phyloP scores from a whole-genome alignment of 2,113 vertebrate species.

The Aix galericulata region DNA sequence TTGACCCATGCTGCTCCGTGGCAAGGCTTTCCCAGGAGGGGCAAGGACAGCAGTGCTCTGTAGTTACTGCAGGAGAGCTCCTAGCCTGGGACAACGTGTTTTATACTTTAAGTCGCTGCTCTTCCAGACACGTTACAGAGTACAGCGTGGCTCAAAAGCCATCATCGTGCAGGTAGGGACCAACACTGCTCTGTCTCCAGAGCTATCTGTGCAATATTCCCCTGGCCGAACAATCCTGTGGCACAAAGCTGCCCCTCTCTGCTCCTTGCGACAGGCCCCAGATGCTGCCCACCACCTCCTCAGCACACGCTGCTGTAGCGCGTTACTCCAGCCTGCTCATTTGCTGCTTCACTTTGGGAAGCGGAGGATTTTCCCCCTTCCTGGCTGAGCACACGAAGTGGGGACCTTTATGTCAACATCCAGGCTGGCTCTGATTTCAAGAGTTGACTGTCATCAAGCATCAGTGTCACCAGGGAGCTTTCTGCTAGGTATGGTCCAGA shows the following conservation, averaged over 20 bases:
- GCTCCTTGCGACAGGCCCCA: not conserved
- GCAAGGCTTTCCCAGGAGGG: not conserved
- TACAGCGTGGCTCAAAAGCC: not conserved
- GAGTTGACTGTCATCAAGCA: slow-evolving; percentile 57
- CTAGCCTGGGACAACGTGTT: not conserved
- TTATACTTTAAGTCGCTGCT: not conserved
- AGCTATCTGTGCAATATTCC: not conserved
- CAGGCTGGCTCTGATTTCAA: slow-evolving; percentile 40
- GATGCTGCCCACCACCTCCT: not conserved
- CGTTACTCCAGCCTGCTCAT: not conserved
- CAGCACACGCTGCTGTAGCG: not conserved
- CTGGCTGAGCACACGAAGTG: not conserved
- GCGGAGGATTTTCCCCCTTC: not conserved
- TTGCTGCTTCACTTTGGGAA: not conserved
- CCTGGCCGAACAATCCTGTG: not conserved
- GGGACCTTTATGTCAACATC: slow-evolving; percentile 31
- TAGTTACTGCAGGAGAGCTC: not conserved
- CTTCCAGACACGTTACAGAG: not conserved
- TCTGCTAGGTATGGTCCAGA: slow-evolving; percentile 44
- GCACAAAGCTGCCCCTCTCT: not conserved
- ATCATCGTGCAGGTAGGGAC: not conserved
- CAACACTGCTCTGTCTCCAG: not conserved
- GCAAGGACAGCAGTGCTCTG: not conserved
- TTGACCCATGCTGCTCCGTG: not conserved
- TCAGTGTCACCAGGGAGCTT: slow-evolving; percentile 38